Evolutionary conservation across 1,140 invertebrate genomes (phyloP).

Genomic region (Oryctes rhinoceros): DNA sequence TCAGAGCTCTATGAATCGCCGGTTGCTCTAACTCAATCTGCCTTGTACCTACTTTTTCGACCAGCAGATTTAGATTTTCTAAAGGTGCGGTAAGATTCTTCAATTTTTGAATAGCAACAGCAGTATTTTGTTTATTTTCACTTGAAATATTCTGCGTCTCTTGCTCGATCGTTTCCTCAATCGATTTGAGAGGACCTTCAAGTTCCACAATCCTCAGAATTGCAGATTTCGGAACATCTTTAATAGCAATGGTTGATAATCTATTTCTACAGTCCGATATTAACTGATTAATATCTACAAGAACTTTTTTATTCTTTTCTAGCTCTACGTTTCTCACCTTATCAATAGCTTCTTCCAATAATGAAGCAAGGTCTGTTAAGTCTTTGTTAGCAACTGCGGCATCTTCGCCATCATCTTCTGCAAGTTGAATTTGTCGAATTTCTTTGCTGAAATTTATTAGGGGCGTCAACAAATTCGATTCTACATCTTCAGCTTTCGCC

Average conservation of each 20-base stretch:
- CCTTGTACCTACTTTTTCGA: neutral
- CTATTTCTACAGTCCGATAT: neutral
- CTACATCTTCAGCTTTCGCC: neutral
- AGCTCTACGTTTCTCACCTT: constrained; percentile 20
- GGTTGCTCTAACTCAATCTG: neutral
- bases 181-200: neutral
- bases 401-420: neutral
- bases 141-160: neutral
- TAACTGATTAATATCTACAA: neutral
- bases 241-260: neutral
- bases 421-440: neutral
- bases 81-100: neutral
- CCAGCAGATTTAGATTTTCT: neutral
- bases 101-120: neutral
- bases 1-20: neutral
- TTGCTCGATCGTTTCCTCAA: neutral
- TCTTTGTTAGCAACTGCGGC: neutral
- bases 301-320: neutral
- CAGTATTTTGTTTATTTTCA: neutral
- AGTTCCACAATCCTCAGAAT: neutral
- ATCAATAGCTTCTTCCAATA: neutral
- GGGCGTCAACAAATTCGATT: neutral
- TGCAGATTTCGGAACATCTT: neutral
- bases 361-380: neutral
- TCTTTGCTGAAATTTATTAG: neutral